Evolutionary conservation across 2,113 vertebrate species (phyloP), one percentile per base, ranked within the genome.

Genomic region (Pelecanus crispus): DNA sequence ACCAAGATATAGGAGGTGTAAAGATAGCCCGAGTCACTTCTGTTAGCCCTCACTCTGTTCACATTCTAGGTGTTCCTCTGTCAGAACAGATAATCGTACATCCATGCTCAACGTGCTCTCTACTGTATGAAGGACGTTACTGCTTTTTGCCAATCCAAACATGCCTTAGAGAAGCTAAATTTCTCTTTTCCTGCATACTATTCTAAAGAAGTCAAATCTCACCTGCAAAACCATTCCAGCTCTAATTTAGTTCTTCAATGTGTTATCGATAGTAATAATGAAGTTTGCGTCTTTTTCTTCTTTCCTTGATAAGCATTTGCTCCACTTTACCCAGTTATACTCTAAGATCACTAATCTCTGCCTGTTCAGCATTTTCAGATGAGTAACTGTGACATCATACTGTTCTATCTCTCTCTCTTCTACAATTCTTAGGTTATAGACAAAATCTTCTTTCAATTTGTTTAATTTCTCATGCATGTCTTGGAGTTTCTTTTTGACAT

Each of bases 321-420:
- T 97, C 88, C 83, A 98, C 96, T 90, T 97, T 97, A 86, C 95
- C 92, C 13, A 97, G 94, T 66, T 98, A 96, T 34, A 98, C 92
- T 81, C 75, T 95, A 58, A 99, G 97, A 79, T 98, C 97, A 47
- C 98, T 98, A 61, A 97, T 79, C 90, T 98, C 98, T 7, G 95
- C 96, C 86, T 97, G 97, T 80, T 98, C 96, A 61, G 96, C 93
- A 24, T 97, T 97, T 79, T 99, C 97, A 38, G 72, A 84, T 12
- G 56, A 62, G 95, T 72, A 4, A 97, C 93, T 25, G 96, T 92
- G 2, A 92, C 74, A 8, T 98, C 98, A 12, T 97, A 98, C 62
- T 11, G 96, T 88, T 98, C 93, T 74, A 99, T 95, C 89, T 99
- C 98, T 66, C 98, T 97, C 92, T 99, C 98, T 80, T 98, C 98